Evolutionary conservation across 2,888 invertebrate genomes (phyloP).

Genomic region (Zonitis immaculata): DNA sequence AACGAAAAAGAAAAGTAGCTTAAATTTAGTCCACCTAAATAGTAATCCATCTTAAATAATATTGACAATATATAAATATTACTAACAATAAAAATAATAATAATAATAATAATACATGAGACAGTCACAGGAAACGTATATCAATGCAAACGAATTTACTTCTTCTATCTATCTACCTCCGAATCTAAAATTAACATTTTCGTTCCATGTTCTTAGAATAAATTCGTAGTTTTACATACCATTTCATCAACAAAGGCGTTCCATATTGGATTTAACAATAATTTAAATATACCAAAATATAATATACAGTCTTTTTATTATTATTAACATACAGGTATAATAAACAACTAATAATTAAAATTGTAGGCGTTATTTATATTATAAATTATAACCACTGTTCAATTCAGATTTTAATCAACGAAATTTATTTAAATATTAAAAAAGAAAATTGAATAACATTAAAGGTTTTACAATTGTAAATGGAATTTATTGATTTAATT

Average conservation of each 20-base stretch:
- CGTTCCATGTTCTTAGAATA: not conserved
- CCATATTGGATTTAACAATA: not conserved
- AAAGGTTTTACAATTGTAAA: too few species aligned
- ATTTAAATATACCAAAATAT: not conserved
- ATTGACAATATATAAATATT: too few species aligned
- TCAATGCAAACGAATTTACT: not conserved
- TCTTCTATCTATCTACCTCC: not conserved
- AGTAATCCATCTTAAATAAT: not conserved
- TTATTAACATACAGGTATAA: not conserved
- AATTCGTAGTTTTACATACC: not conserved
- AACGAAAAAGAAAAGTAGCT: not conserved
- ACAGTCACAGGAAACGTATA: not conserved
- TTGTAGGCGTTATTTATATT: not conserved
- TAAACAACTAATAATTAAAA: not conserved
- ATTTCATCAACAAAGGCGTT: not conserved
- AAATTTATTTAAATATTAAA: too few species aligned
- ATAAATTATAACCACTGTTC: not conserved
- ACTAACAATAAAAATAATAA: too few species aligned
- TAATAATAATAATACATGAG: not conserved
- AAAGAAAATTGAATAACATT: too few species aligned
- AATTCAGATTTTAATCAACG: not conserved
- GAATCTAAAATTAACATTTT: constrained; percentile 1
- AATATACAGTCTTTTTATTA: too few species aligned
- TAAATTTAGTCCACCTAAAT: not conserved
- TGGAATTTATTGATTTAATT: too few species aligned